Evolutionary conservation across 1,140 invertebrate genomes (phyloP).

Genomic region (Leptoteleia sp.): DNA sequence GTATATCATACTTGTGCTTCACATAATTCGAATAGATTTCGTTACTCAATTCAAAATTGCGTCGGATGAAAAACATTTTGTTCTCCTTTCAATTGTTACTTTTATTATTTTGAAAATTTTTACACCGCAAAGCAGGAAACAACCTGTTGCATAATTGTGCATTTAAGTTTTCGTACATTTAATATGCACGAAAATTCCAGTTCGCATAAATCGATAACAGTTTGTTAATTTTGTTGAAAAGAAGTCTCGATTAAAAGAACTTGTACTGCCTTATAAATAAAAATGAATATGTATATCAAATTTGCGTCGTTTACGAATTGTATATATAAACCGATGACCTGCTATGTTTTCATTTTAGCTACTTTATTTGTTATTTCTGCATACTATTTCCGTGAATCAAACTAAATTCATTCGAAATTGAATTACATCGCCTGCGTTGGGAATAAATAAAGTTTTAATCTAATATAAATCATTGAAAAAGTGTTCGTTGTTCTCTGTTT

Average conservation of each 20-base stretch:
- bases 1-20: background rate
- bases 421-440: conserved; percentile 29
- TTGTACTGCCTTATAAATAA: conserved; percentile 27
- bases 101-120: too few relatives aligned
- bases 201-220: conserved; percentile 19
- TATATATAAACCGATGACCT: conserved; percentile 25
- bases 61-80: too few relatives aligned
- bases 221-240: conserved; percentile 17
- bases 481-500: conserved; percentile 49
- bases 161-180: conserved; percentile 35
- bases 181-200: conserved; percentile 15
- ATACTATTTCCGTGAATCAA: conserved; percentile 50
- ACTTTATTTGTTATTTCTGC: conserved; percentile 44
- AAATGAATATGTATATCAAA: conserved; percentile 46
- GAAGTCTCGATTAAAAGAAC: conserved; percentile 20
- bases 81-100: too few relatives aligned
- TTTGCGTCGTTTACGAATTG: conserved; percentile 21
- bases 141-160: conserved; percentile 54
- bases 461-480: conserved; percentile 49
- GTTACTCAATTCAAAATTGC: conserved; percentile 6
- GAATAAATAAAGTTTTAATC: conserved; percentile 37
- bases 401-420: conserved; percentile 37
- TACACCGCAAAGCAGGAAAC: conserved; percentile 49
- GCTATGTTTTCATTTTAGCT: conserved; percentile 29
- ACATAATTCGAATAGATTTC: conserved; percentile 36